These are phyloP conservation scores for Gallirallus australis DNA, from an alignment of 2,797 vertebrate genomes.

Conservation along the genomic window DNA sequence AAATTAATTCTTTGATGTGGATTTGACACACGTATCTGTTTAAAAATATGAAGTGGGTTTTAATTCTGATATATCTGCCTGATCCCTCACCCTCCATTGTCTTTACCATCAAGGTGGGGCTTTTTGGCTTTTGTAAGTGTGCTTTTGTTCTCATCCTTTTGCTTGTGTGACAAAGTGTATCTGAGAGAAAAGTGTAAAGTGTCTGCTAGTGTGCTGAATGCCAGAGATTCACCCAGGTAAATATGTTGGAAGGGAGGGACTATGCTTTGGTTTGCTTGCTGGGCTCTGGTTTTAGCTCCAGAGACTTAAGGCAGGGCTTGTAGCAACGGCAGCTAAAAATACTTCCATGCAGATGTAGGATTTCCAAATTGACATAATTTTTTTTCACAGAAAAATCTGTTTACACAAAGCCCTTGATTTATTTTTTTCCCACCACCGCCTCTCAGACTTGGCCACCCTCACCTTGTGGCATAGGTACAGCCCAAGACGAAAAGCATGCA, in stretches of 20 bases:
- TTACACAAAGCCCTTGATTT: not conserved
- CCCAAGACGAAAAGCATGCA: not conserved
- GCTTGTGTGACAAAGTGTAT: not conserved
- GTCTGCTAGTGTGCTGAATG: not conserved
- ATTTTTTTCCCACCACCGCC: not conserved
- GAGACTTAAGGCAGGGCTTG: not conserved
- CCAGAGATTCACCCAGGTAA: not conserved
- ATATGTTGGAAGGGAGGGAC: not conserved
- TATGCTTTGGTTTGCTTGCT: not conserved
- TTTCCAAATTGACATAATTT: not conserved
- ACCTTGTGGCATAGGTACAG: not conserved
- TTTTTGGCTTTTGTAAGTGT: not conserved
- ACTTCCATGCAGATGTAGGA: not conserved
- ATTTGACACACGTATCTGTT: not conserved
- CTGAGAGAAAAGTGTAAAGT: not conserved
- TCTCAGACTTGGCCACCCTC: not conserved
- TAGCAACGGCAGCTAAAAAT: not conserved
- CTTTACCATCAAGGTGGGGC: not conserved
- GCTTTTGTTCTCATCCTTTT: not conserved
- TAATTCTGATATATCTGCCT: not conserved
- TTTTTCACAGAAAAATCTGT: not conserved
- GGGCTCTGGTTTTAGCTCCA: not conserved
- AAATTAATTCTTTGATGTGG: not conserved
- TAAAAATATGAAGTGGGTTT: not conserved
- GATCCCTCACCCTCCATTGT: fast-evolving